Evolutionary conservation across 2,888 invertebrate genomes (phyloP).

Genomic region (Apodemia duryi): DNA sequence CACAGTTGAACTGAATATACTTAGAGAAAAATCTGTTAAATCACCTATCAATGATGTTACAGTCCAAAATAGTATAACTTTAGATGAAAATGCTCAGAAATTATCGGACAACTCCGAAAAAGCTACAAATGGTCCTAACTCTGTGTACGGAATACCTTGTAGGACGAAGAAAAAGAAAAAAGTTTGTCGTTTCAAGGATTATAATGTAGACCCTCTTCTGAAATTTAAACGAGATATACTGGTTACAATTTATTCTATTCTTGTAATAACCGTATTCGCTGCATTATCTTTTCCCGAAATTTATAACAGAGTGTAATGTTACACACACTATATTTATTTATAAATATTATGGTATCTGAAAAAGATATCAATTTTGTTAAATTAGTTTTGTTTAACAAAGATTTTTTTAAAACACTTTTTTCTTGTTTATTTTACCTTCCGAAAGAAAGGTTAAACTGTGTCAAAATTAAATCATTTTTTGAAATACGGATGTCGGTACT

Average conservation of each 20-base stretch:
- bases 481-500: too few relatives aligned
- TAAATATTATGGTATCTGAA: not conserved
- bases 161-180: not conserved
- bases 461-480: too few relatives aligned
- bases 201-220: constrained; percentile 45
- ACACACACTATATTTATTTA: not conserved
- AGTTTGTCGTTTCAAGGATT: not conserved
- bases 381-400: too few relatives aligned
- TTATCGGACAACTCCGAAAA: not conserved
- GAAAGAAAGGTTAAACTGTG: too few relatives aligned
- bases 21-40: constrained; percentile 13
- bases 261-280: constrained; percentile 65
- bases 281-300: constrained; percentile 62
- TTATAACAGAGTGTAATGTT: constrained; percentile 29
- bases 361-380: not conserved
- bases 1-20: constrained; percentile 34
- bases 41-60: not conserved
- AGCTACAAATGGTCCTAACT: not conserved
- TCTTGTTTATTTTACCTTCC: too few relatives aligned
- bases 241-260: constrained; percentile 64
- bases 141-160: not conserved
- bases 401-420: too few relatives aligned
- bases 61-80: too few relatives aligned
- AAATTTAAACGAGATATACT: constrained; percentile 65
- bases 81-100: constrained; percentile 16